Conservation (phyloP, 1,140 invertebrate species). For the Chionoecetes opilio region DNA sequence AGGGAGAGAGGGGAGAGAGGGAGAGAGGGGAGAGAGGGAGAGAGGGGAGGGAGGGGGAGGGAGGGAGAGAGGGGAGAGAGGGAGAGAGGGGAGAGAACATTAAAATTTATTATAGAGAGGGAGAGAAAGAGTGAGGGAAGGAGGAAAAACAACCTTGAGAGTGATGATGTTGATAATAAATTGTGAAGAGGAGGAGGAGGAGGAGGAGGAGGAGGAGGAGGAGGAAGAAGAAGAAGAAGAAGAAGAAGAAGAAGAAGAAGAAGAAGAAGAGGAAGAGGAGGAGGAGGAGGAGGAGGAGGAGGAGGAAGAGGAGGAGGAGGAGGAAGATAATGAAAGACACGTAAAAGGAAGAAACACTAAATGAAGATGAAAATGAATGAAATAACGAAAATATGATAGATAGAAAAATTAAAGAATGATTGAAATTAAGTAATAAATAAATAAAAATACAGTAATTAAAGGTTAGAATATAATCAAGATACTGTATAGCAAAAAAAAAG, state of each 20-base stretch:
- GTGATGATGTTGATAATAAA: conserved; percentile 34
- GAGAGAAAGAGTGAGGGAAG: neutral
- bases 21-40: neutral
- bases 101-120: neutral
- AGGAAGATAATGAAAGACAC: neutral
- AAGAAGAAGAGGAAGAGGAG: neutral
- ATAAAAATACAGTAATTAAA: no score
- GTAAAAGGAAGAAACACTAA: neutral
- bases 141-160: neutral
- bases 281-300: neutral
- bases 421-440: neutral
- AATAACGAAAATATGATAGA: neutral
- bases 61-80: neutral
- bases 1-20: neutral
- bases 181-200: conserved; percentile 1
- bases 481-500: neutral
- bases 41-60: neutral
- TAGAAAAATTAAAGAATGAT: neutral
- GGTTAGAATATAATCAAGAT: neutral
- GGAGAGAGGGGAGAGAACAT: neutral
- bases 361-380: neutral
- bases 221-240: neutral
- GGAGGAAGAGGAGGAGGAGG: neutral
- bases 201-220: neutral
- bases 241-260: neutral